A percentile compares a stretch with the other conserved stretches of the same genome.
Evolutionary conservation across 2,113 vertebrate genomes (phyloP).

Genomic region (Callocephalon fimbriatum): DNA sequence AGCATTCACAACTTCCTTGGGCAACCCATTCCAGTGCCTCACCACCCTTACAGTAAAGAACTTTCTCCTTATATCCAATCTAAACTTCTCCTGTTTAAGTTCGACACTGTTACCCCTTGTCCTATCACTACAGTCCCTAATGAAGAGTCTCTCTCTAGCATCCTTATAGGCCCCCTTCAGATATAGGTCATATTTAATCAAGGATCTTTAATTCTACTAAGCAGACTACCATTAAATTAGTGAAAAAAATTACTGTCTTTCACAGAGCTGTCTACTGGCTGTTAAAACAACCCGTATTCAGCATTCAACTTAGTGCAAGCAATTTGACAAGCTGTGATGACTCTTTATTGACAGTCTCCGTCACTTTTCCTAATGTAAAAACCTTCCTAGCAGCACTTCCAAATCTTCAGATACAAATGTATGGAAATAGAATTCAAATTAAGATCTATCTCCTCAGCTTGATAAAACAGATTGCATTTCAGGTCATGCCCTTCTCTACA

Average conservation of each 20-base stretch:
- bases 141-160: no score
- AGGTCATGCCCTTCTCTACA: background rate
- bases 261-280: background rate
- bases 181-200: background rate
- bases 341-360: background rate
- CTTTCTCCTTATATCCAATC: no score
- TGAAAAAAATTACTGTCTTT: background rate
- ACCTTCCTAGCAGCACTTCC: background rate
- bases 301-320: background rate
- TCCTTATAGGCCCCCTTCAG: no score
- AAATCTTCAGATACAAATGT: background rate
- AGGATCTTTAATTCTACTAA: background rate
- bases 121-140: no score
- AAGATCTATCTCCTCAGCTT: background rate
- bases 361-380: background rate
- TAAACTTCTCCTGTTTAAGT: no score
- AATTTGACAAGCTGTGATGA: background rate
- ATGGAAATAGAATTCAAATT: background rate
- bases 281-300: background rate
- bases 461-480: background rate
- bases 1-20: no score
- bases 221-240: background rate
- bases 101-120: no score
- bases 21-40: no score
- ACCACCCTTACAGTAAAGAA: no score